Percentiles rank a stretch among this genome's conserved stretches.
Conservation (phyloP, 2,888 invertebrate genomes). For the Microctonus brassicae region DNA sequence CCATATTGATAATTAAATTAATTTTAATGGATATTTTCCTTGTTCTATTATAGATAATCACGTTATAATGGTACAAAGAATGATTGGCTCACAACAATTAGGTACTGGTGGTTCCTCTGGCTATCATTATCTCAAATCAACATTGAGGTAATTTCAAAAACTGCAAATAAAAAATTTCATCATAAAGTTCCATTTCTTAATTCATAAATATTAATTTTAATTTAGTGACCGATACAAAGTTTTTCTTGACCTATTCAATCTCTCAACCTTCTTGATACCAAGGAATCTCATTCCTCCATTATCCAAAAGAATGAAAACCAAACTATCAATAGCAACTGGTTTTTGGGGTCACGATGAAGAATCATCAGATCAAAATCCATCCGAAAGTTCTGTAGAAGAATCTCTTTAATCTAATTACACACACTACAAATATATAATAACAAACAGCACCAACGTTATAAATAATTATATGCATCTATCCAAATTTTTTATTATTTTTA, state of each 20-base stretch:
- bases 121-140: constrained; percentile 96
- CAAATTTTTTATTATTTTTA: neutral
- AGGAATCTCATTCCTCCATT: constrained; percentile 91
- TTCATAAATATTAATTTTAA: constrained; percentile 50
- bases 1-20: constrained; percentile 21
- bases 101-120: constrained; percentile 99
- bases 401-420: constrained; percentile 50
- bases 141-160: constrained; percentile 81
- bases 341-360: constrained; percentile 70
- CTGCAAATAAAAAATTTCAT: neutral
- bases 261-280: constrained; percentile 96
- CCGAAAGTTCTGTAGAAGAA: constrained; percentile 56
- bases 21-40: constrained; percentile 6
- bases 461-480: neutral
- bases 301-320: constrained; percentile 84
- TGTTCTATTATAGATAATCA: constrained; percentile 85
- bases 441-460: neutral
- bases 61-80: constrained; percentile 97
- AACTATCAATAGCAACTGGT: constrained; percentile 76
- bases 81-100: constrained; percentile 96
- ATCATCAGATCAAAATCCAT: constrained; percentile 48
- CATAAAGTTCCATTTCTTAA: neutral
- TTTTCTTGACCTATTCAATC: constrained; percentile 96
- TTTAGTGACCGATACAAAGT: constrained; percentile 98
- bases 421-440: neutral